These are phyloP conservation scores for Melopsittacus undulatus DNA, from an alignment of 2,797 vertebrate species.

Conservation along the genomic window DNA sequence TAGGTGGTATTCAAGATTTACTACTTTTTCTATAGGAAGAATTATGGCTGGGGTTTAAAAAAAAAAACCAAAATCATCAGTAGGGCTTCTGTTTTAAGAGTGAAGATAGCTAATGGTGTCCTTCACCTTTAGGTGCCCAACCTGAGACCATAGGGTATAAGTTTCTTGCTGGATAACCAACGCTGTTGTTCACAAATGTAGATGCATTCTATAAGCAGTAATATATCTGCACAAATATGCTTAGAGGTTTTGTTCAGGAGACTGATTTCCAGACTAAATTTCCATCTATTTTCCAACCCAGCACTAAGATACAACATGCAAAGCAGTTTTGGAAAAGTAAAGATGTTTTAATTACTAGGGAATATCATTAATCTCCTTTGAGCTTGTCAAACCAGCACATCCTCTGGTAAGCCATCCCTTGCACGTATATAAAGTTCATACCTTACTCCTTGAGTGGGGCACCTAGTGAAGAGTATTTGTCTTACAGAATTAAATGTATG, in stretches of 20 bases:
- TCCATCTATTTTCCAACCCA: background rate
- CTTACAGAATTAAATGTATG: background rate
- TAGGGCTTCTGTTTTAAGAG: background rate
- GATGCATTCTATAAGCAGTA: background rate
- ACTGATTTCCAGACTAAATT: background rate
- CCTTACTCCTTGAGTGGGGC: background rate
- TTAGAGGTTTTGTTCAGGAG: background rate
- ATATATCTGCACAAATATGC: background rate
- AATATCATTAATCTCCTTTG: background rate
- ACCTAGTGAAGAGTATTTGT: background rate
- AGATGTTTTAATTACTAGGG: background rate
- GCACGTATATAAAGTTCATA: background rate
- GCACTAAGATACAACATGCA: background rate
- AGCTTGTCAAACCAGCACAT: background rate
- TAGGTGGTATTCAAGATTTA: background rate
- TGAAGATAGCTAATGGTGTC: background rate
- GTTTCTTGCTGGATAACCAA: background rate
- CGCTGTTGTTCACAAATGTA: background rate
- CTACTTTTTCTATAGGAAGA: background rate
- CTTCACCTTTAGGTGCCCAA: background rate
- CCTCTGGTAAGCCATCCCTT: background rate
- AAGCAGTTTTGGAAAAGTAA: background rate
- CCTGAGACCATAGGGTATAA: background rate
- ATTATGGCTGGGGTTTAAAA: background rate
- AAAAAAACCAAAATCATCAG: background rate